These are phyloP conservation scores for Chrysochloris asiatica DNA, from an alignment of 2,113 vertebrate genomes.

Conservation along the genomic window DNA sequence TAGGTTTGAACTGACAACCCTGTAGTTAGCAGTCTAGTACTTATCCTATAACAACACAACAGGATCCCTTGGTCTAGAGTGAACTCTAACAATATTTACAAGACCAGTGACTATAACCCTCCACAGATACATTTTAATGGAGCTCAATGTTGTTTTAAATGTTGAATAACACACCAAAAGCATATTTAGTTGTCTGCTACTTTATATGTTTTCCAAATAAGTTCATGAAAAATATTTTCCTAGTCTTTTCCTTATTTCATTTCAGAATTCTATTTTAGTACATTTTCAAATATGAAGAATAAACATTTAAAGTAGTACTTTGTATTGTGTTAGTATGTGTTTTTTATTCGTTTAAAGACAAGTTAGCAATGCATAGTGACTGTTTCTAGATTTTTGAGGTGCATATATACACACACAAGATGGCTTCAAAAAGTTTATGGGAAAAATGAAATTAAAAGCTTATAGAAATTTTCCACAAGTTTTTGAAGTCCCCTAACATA, in stretches of 20 bases:
- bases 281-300: slow-evolving; percentile 38
- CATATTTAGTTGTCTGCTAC: slow-evolving; percentile 16
- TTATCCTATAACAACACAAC: too few species aligned
- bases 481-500: too few species aligned
- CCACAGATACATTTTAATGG: neutral
- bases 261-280: slow-evolving; percentile 35
- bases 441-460: too few species aligned
- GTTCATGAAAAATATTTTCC: slow-evolving; percentile 49
- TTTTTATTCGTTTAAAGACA: too few species aligned
- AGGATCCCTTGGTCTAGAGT: neutral
- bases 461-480: too few species aligned
- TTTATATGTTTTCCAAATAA: slow-evolving; percentile 41
- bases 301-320: neutral
- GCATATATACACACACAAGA: too few species aligned
- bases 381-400: neutral
- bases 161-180: neutral
- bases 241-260: slow-evolving; percentile 3
- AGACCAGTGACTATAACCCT: neutral
- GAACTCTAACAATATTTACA: neutral
- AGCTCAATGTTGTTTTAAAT: slow-evolving; percentile 1
- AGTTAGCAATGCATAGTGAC: neutral
- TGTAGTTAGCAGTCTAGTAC: too few species aligned
- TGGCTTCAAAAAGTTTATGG: too few species aligned
- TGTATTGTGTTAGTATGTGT: neutral
- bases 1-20: too few species aligned